Conservation (phyloP, 2,113 vertebrate species). For the Oophaga pumilio region DNA sequence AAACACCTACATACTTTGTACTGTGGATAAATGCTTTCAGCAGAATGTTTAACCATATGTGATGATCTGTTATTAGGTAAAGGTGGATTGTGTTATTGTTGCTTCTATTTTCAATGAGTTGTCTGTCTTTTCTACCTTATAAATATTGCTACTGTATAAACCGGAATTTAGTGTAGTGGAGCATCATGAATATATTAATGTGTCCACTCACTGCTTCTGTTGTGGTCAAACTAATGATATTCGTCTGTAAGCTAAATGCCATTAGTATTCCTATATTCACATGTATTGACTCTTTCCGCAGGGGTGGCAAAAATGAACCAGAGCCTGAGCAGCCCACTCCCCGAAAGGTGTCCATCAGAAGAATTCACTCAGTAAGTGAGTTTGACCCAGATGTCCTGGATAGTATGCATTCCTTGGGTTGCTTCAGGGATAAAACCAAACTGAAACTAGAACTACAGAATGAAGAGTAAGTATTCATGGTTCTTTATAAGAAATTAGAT, state of each 20-base stretch:
- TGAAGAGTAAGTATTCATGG: slow-evolving; percentile 77
- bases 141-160: too few relatives aligned
- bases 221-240: not conserved
- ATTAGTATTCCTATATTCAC: not conserved
- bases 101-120: too few relatives aligned
- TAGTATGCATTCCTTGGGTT: slow-evolving; percentile 90
- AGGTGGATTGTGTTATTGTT: too few relatives aligned
- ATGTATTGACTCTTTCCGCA: slow-evolving; percentile 55
- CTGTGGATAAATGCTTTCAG: too few relatives aligned
- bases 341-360: slow-evolving; percentile 81
- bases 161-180: too few relatives aligned
- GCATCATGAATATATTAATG: too few relatives aligned
- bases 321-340: slow-evolving; percentile 83
- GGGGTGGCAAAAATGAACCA: slow-evolving; percentile 84
- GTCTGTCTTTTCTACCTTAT: too few relatives aligned
- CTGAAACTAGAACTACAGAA: slow-evolving; percentile 86
- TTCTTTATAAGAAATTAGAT: not conserved
- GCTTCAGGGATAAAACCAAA: slow-evolving; percentile 86
- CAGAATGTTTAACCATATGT: too few relatives aligned
- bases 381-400: slow-evolving; percentile 90
- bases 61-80: too few relatives aligned
- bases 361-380: slow-evolving; percentile 82
- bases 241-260: not conserved
- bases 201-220: not conserved
- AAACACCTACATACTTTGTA: too few relatives aligned